Conservation (phyloP, 2,113 vertebrate genomes). For the Pollimyrus isidori region DNA sequence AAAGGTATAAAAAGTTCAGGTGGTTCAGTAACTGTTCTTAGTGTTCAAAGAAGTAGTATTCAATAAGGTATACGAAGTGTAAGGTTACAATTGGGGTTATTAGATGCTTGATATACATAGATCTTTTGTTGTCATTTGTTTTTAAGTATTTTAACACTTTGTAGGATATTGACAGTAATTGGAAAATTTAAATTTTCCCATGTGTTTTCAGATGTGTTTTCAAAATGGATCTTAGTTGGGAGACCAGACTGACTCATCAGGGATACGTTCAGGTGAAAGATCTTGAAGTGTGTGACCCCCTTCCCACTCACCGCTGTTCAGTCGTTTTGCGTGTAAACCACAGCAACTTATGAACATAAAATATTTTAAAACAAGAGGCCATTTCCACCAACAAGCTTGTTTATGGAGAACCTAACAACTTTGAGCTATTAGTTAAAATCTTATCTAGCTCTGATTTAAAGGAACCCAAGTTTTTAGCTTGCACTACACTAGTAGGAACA, state of each 20-base stretch:
- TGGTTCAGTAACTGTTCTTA: not conserved
- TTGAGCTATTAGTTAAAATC: no score
- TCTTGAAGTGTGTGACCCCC: not conserved
- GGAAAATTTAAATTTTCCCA: not conserved
- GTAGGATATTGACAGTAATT: not conserved
- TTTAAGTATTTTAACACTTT: not conserved
- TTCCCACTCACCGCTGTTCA: not conserved
- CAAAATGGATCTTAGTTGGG: not conserved
- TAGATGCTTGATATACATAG: not conserved
- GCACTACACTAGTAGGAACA: no score
- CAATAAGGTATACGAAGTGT: not conserved
- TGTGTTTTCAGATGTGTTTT: not conserved
- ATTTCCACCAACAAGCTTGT: no score
- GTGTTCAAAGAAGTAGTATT: not conserved
- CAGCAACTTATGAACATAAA: not conserved
- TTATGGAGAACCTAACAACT: no score
- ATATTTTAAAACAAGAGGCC: no score
- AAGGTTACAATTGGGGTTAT: not conserved
- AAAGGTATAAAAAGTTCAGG: not conserved
- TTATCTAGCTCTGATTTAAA: no score
- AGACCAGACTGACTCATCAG: not conserved
- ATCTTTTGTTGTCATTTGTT: not conserved
- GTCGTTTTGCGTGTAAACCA: not conserved
- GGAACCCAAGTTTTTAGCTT: no score
- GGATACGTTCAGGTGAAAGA: not conserved